Evolutionary conservation across 2,888 invertebrate species (phyloP).

Genomic region (Leptura quadrifasciata): DNA sequence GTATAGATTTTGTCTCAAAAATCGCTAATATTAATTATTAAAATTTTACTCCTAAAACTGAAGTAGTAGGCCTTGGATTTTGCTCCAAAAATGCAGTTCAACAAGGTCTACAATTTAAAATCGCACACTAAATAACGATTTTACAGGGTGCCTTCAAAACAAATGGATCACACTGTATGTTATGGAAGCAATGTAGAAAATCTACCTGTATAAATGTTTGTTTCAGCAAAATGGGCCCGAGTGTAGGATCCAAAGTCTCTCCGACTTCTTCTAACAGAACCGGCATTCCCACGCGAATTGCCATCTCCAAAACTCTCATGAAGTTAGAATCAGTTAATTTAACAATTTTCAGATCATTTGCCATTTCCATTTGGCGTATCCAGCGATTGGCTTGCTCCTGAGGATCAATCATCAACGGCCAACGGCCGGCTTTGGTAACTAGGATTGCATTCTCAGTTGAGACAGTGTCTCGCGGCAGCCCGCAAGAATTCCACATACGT

Average conservation of each 20-base stretch:
- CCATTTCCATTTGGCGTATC: slow-evolving; percentile 91
- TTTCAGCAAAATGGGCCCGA: slow-evolving; percentile 88
- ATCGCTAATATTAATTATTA: too few relatives aligned
- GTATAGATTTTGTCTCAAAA: too few relatives aligned
- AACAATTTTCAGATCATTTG: slow-evolving; percentile 83
- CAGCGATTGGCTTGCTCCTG: slow-evolving; percentile 97
- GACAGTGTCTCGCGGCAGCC: slow-evolving; percentile 89
- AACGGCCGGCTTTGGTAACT: slow-evolving; percentile 86
- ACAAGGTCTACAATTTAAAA: too few relatives aligned
- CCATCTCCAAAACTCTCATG: slow-evolving; percentile 86
- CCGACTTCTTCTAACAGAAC: slow-evolving; percentile 92
- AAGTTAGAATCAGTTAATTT: slow-evolving; percentile 87
- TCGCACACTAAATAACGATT: too few relatives aligned
- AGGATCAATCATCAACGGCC: slow-evolving; percentile 96
- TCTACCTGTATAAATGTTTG: slow-evolving; percentile 84
- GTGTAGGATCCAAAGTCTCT: slow-evolving; percentile 90
- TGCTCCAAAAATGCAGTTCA: too few relatives aligned
- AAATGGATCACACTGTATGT: not conserved
- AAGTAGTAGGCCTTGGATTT: too few relatives aligned
- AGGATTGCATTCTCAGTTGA: slow-evolving; percentile 96
- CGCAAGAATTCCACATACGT: slow-evolving; percentile 92
- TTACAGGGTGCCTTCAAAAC: too few relatives aligned
- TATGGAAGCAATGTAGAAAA: not conserved
- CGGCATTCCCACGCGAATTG: slow-evolving; percentile 89
- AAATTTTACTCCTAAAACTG: too few relatives aligned